Evolutionary conservation across 2,113 vertebrate genomes (phyloP).

Genomic region (Addax nasomaculatus): DNA sequence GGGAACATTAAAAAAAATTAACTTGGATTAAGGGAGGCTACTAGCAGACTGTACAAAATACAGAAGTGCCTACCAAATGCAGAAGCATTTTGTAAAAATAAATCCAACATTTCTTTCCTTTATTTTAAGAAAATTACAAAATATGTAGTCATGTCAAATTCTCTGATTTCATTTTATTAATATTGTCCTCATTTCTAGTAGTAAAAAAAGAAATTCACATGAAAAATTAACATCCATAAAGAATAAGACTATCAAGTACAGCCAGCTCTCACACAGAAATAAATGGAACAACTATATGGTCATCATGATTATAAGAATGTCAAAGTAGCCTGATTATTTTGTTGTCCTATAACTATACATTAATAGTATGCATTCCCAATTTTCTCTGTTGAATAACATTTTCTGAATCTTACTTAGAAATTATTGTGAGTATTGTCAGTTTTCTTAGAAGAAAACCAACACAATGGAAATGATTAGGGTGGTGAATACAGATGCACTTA

Average conservation of each 20-base stretch:
- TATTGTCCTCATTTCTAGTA: background rate
- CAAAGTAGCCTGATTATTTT: background rate
- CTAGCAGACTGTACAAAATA: background rate
- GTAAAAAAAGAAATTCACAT: background rate
- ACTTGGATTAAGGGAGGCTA: background rate
- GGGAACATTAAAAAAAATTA: background rate
- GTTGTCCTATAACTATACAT: background rate
- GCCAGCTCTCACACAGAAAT: background rate
- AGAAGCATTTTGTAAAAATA: background rate
- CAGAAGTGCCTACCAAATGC: background rate
- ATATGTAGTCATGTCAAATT: background rate
- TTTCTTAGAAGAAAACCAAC: background rate
- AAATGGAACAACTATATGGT: background rate
- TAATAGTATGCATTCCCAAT: background rate
- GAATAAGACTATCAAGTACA: background rate
- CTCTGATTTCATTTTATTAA: background rate
- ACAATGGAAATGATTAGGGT: conserved; percentile 3
- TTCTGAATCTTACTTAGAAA: background rate
- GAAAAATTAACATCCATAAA: background rate
- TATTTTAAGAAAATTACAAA: background rate
- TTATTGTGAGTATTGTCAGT: background rate
- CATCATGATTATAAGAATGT: background rate
- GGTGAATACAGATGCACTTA: background rate
- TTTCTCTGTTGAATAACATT: background rate
- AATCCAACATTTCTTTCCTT: background rate